phyloP scores from a whole-genome alignment of 2,113 vertebrate genomes.

The Sminthopsis crassicaudata region DNA sequence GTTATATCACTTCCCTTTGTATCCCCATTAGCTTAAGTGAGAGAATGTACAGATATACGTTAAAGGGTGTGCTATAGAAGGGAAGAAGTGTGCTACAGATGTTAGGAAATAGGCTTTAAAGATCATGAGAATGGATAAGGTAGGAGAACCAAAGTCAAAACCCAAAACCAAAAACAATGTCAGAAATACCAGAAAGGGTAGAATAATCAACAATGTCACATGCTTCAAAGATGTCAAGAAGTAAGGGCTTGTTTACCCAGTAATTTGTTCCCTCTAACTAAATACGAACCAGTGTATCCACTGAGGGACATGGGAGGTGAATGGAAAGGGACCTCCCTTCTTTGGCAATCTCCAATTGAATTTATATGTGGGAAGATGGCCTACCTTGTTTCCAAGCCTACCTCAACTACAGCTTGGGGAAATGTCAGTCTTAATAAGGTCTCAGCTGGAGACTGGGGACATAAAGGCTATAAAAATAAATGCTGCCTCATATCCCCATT shows the following conservation, averaged over 20 bases:
- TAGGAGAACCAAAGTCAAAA: not conserved
- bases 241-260: not conserved
- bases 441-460: not conserved
- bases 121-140: not conserved
- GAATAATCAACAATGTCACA: not conserved
- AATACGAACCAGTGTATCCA: not conserved
- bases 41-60: not conserved
- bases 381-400: not conserved
- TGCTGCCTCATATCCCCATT: not conserved
- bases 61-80: not conserved
- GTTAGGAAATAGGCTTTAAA: too few species aligned
- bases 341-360: not conserved
- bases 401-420: not conserved
- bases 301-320: not conserved
- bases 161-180: not conserved
- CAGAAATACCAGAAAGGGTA: not conserved
- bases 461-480: not conserved
- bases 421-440: not conserved
- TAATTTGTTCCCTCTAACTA: not conserved
- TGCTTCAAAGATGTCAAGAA: not conserved
- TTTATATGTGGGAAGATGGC: not conserved
- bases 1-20: not conserved
- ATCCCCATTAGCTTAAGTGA: not conserved
- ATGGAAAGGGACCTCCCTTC: not conserved
- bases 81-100: not conserved